phyloP scores from a whole-genome alignment of 2,888 invertebrate genomes.

The Papilio protenor region DNA sequence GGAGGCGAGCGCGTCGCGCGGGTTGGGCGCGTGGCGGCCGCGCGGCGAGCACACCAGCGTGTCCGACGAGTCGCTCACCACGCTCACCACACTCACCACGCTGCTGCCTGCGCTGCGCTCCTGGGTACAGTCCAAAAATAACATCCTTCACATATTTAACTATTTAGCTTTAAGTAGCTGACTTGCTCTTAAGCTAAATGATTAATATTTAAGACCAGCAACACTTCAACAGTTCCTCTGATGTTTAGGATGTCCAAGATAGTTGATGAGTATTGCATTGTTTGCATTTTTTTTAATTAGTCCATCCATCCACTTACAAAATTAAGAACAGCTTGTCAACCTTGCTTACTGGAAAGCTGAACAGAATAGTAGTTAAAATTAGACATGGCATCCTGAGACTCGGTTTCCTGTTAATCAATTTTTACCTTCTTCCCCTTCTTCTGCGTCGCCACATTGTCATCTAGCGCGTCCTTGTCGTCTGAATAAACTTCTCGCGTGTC shows the following conservation, averaged over 20 bases:
- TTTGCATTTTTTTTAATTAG: too few species aligned
- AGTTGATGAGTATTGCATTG: too few species aligned
- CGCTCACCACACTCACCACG: conserved; percentile 62
- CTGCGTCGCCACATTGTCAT: conserved; percentile 59
- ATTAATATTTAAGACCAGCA: too few species aligned
- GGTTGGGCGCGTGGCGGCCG: conserved; percentile 58
- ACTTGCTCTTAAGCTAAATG: too few species aligned
- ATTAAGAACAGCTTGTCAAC: too few species aligned
- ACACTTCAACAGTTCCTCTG: too few species aligned
- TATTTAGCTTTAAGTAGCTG: too few species aligned
- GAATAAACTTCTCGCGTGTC: conserved; percentile 64
- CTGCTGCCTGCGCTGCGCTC: conserved; percentile 57
- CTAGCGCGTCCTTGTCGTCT: conserved; percentile 55
- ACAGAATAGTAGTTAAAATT: not conserved
- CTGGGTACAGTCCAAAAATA: not conserved
- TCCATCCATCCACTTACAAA: too few species aligned
- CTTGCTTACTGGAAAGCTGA: not conserved
- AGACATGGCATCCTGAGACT: not conserved
- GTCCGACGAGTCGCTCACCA: conserved; percentile 72
- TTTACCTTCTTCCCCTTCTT: conserved; percentile 63
- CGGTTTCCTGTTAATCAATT: not conserved
- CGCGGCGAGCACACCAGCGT: conserved; percentile 71
- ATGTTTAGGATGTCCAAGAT: too few species aligned
- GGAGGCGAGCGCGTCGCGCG: conserved; percentile 70
- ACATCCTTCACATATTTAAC: too few species aligned